Percentiles rank a stretch among this genome's conserved stretches.
phyloP scores from a whole-genome alignment of 2,113 vertebrate genomes.

The Morone chrysops region DNA sequence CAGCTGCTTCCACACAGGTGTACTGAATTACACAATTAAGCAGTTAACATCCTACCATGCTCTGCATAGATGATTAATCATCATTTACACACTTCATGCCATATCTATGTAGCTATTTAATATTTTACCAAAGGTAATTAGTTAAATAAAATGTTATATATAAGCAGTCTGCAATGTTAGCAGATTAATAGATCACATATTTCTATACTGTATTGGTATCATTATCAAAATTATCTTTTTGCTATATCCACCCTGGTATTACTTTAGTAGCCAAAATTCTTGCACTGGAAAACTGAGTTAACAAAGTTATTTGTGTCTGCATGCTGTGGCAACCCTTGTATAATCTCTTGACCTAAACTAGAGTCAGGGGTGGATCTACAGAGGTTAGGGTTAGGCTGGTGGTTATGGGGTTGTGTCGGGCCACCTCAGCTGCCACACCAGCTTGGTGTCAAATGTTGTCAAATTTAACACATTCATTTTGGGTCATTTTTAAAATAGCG shows the following conservation, averaged over 20 bases:
- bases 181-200: not conserved
- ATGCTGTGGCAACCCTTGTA: too few relatives aligned
- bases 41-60: not conserved
- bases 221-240: not conserved
- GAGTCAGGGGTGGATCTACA: too few relatives aligned
- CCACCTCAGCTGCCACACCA: too few relatives aligned
- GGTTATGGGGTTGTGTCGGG: too few relatives aligned
- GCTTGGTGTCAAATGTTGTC: too few relatives aligned
- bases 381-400: too few relatives aligned
- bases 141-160: too few relatives aligned
- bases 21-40: not conserved
- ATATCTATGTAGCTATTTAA: not conserved
- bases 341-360: not conserved
- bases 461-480: too few relatives aligned
- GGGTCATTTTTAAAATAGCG: too few relatives aligned
- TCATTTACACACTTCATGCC: not conserved
- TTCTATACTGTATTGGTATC: not conserved
- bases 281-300: not conserved
- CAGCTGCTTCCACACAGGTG: not conserved
- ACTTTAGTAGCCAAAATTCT: not conserved
- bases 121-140: too few relatives aligned
- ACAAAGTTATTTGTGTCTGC: not conserved
- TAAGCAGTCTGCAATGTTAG: not conserved
- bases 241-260: not conserved
- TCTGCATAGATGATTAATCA: not conserved